Evolutionary conservation across 2,113 vertebrate genomes (phyloP), one percentile per base, ranked within the genome.

Genomic region (Campylomormyrus tamandua): DNA sequence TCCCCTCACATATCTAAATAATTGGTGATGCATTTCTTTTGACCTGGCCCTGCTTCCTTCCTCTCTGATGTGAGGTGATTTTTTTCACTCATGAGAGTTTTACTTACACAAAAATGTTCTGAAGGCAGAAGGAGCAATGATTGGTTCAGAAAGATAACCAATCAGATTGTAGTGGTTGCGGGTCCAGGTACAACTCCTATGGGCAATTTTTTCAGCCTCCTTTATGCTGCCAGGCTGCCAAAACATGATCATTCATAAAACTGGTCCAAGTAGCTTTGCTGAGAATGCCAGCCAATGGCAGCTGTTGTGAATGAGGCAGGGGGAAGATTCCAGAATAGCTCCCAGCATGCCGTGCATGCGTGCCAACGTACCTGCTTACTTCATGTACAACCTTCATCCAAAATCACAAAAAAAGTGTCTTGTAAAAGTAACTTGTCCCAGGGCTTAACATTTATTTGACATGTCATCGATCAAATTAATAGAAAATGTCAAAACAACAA

Each of bases 381-480:
- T 50, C 24, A 49, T 49, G 1, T 19, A 53, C 27, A 48, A 46
- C 17, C 83, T 84, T 24, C 31, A 39, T 35, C 45, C 83, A 84
- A 31, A 52, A 52, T 24, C 84, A 50, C 17, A 86, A 27, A 52
- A 52, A 87, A 87, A 39, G 31, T 1, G 50, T n/a, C 48, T 31
- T 11, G 85, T 53, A 35, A 53, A 27, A 4, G 50, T 87, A 27
- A 19, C 27, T 56, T 52, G 85, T 35, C 49, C 50, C 85, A 53
- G 21, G 50, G 50, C 85, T 87, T 35, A 87, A 87, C 27, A 35
- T 24, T 62, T 66, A 35, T 88, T 19, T 35, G 35, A 62, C 35
- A n/a, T 1, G 19, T 45, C 3, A 88, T 74, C 39, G 24, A 88
- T 88, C 58, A 88, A 48, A 88, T 17, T 88, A 74, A 88, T 88